phyloP scores from a whole-genome alignment of 1,140 invertebrate genomes.

The Cydia amplana region DNA sequence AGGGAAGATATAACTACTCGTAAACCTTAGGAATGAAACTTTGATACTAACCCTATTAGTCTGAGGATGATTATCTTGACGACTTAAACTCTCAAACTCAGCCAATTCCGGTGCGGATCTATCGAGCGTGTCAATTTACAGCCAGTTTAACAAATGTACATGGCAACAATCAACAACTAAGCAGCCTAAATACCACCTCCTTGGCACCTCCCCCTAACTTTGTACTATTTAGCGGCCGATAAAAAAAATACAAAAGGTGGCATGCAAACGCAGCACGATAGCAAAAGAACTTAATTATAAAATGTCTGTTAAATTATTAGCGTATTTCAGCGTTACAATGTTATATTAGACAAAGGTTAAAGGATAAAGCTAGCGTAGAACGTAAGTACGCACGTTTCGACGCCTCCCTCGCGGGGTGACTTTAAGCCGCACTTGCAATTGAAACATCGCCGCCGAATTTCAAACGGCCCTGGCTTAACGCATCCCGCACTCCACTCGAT shows the following conservation, averaged over 20 bases:
- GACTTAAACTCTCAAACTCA: constrained; percentile 53
- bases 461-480: constrained; percentile 69
- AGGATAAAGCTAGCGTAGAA: constrained; percentile 43
- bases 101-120: constrained; percentile 47
- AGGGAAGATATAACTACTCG: neutral
- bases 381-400: constrained; percentile 66
- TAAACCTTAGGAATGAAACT: neutral
- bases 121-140: constrained; percentile 64
- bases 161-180: constrained; percentile 46
- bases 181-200: constrained; percentile 5
- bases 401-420: constrained; percentile 58
- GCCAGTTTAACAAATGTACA: constrained; percentile 59
- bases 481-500: constrained; percentile 64
- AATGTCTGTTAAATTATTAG: neutral
- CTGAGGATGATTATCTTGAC: constrained; percentile 51
- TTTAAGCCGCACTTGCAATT: constrained; percentile 69
- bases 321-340: neutral
- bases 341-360: neutral
- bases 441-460: constrained; percentile 65
- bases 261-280: constrained; percentile 13
- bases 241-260: constrained; percentile 39
- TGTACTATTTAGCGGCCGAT: neutral
- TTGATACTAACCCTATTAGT: constrained; percentile 18
- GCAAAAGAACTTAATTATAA: neutral
- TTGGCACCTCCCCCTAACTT: neutral